These are phyloP conservation scores for Calycopis cecrops DNA, from an alignment of 1,140 invertebrate species.

Conservation along the genomic window DNA sequence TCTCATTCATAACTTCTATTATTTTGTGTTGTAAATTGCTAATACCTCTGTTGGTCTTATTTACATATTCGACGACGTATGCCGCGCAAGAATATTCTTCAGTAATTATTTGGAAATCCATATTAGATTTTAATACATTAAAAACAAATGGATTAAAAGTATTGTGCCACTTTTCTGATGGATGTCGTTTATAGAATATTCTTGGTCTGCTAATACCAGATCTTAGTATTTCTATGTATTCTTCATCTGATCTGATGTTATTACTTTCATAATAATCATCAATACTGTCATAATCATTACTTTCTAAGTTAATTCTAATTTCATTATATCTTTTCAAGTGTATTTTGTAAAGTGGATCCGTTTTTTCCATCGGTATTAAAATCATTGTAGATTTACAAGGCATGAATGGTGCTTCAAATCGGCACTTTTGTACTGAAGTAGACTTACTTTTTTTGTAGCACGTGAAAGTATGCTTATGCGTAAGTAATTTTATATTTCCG, in stretches of 20 bases:
- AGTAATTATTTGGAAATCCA: slow-evolving; percentile 28
- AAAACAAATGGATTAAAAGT: slow-evolving; percentile 29
- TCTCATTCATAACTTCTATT: slow-evolving; percentile 29
- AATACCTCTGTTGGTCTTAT: slow-evolving; percentile 25
- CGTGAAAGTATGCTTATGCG: slow-evolving; percentile 27
- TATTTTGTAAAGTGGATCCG: slow-evolving; percentile 11
- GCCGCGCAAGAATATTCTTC: slow-evolving; percentile 30
- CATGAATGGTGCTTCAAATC: slow-evolving; percentile 32
- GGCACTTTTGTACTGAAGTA: slow-evolving; percentile 25
- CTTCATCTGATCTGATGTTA: slow-evolving; percentile 27
- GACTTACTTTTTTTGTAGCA: slow-evolving; percentile 19
- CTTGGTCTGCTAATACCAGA: slow-evolving; percentile 27
- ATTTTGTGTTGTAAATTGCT: slow-evolving; percentile 29
- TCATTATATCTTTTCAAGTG: slow-evolving; percentile 19
- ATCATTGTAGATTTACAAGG: slow-evolving; percentile 22
- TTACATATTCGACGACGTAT: slow-evolving; percentile 29
- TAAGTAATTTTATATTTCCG: slow-evolving; percentile 25
- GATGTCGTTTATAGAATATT: slow-evolving; percentile 27
- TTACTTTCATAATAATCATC: slow-evolving; percentile 29
- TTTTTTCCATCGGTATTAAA: slow-evolving; percentile 23
- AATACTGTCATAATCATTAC: slow-evolving; percentile 23
- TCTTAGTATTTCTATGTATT: slow-evolving; percentile 27
- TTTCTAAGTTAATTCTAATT: slow-evolving; percentile 20
- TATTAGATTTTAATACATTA: slow-evolving; percentile 25
- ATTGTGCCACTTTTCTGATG: slow-evolving; percentile 28